Evolutionary conservation across 1,140 invertebrate genomes (phyloP), one percentile per base, ranked within the genome.

Genomic region (Drosophila malerkotliana): DNA sequence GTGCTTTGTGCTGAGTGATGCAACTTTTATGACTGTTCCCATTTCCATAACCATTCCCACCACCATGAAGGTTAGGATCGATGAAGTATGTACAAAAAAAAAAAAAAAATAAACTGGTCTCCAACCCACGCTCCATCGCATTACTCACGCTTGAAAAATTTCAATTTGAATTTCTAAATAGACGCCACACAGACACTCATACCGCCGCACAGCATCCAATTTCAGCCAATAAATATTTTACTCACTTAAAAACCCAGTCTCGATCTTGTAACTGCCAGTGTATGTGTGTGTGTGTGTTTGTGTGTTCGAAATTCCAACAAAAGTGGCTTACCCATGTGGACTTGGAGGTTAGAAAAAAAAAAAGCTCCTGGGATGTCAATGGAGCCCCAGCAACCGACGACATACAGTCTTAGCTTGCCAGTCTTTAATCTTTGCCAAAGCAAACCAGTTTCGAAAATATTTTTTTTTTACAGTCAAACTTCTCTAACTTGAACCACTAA

Each of bases 121-220:
- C 62, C 74, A 74, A 76, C 82, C 83, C 74, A 75, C 82, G 82
- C 69, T 82, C 62, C 26, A 34, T 57, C n/a, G 63, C 52, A 88
- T 88, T 83, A 88, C 83, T 88, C 83, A 88, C 72, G 76, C 72
- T 58, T 72, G 1, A 87, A 73, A 61, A 79, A 88, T 88, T 82
- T 83, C 61, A 88, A 88, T 88, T 88, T 88, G 79, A 88, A 88
- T 88, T 88, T 88, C 81, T 85, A 87, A 85, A 79, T 87, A 85
- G 83, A 82, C 71, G 79, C 79, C 66, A 78, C 72, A 64, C 59
- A 78, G 49, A 71, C 61, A 75, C 49, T 18, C 1, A 18, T 18
- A 72, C 68, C 62, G 55, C 64, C 47, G 44, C 24, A 49, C 48
- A 88, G 83, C 83, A 82, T 87, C 83, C 83, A 87, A 87, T 87